phyloP scores from a whole-genome alignment of 2,888 invertebrate genomes.

The Esperia sulphurella region DNA sequence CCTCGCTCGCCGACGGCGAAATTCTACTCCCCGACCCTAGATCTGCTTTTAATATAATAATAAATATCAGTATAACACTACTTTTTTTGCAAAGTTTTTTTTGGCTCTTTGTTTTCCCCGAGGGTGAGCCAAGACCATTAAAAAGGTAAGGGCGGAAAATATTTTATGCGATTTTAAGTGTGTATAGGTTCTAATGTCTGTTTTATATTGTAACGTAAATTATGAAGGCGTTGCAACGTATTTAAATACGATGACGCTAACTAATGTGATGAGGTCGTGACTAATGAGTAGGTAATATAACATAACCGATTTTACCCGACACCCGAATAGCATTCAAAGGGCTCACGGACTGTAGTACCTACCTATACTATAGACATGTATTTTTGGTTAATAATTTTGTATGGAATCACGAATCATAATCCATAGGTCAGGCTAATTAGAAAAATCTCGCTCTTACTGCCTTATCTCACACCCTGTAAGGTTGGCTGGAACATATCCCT shows the following conservation, averaged over 20 bases:
- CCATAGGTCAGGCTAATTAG: too few species aligned
- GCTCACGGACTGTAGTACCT: too few species aligned
- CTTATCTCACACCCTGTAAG: too few species aligned
- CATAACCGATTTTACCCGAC: too few species aligned
- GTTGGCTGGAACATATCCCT: too few species aligned
- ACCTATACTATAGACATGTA: too few species aligned
- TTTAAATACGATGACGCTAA: not conserved
- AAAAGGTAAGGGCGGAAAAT: conserved; percentile 70
- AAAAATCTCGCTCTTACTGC: too few species aligned
- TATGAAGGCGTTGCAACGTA: conserved; percentile 26
- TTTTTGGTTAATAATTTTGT: too few species aligned
- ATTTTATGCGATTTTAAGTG: conserved; percentile 78
- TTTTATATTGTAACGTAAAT: conserved; percentile 59
- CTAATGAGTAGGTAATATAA: too few species aligned
- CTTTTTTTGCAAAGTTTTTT: conserved; percentile 63
- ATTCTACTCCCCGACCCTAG: conserved; percentile 46
- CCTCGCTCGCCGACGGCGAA: conserved; percentile 56
- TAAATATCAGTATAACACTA: conserved; percentile 69
- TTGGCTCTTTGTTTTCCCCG: conserved; percentile 62
- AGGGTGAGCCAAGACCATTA: conserved; percentile 68
- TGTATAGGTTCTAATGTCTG: conserved; percentile 65
- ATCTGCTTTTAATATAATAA: conserved; percentile 75
- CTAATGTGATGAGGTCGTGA: too few species aligned
- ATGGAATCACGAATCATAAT: too few species aligned
- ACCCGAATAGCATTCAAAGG: too few species aligned